Conservation (phyloP, 1,140 invertebrate genomes). For the Ericerus pela region DNA sequence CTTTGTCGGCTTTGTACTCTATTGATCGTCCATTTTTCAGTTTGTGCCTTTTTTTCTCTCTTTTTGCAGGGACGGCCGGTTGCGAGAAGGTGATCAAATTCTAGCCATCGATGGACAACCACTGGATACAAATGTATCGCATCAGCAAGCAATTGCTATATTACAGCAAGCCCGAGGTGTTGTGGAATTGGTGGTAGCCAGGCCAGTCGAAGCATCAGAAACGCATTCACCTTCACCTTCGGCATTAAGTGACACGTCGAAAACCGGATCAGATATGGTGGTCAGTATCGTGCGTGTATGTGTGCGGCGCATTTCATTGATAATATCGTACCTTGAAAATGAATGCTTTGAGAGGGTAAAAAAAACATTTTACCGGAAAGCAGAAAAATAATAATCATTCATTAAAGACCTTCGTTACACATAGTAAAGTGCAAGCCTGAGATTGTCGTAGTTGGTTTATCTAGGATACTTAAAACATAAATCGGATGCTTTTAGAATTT, state of each 20-base stretch:
- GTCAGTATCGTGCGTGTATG: background rate
- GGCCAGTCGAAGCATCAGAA: slow-evolving; percentile 15
- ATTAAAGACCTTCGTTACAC: too few relatives aligned
- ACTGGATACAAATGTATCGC: slow-evolving; percentile 66
- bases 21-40: too few relatives aligned
- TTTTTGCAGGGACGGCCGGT: slow-evolving; percentile 52
- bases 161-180: slow-evolving; percentile 61
- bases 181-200: slow-evolving; percentile 57
- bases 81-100: slow-evolving; percentile 74
- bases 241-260: slow-evolving; percentile 44
- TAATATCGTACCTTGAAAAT: background rate
- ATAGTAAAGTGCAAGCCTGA: too few relatives aligned
- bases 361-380: too few relatives aligned
- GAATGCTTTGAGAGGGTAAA: too few relatives aligned
- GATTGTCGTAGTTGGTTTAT: too few relatives aligned
- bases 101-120: slow-evolving; percentile 75
- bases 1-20: too few relatives aligned
- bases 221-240: slow-evolving; percentile 21
- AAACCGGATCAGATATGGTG: slow-evolving; percentile 56
- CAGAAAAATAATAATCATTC: too few relatives aligned
- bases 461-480: too few relatives aligned
- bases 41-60: too few relatives aligned
- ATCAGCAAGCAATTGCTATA: slow-evolving; percentile 69
- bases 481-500: too few relatives aligned
- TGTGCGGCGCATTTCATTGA: background rate